Evolutionary conservation across 2,113 vertebrate genomes (phyloP).

Genomic region (Peromyscus leucopus): DNA sequence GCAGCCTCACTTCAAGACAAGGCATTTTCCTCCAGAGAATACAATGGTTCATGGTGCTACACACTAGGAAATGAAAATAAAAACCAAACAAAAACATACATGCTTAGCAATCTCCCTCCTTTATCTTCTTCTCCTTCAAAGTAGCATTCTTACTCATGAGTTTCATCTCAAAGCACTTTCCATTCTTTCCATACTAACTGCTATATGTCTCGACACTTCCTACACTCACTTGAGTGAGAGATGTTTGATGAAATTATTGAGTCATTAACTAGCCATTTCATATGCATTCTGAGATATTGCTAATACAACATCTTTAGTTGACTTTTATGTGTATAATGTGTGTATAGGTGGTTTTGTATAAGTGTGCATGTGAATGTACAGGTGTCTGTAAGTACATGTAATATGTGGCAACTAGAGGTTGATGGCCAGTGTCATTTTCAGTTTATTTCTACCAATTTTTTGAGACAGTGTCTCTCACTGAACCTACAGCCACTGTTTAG

Average conservation of each 20-base stretch:
- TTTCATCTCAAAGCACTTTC: neutral
- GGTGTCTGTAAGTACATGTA: neutral
- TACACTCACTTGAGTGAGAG: neutral
- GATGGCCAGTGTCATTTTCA: neutral
- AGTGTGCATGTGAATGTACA: neutral
- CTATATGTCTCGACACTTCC: neutral
- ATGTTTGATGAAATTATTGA: slow-evolving; percentile 23
- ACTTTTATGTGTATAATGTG: neutral
- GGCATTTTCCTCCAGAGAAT: neutral
- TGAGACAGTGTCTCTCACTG: neutral
- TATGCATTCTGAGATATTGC: neutral
- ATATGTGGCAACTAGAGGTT: neutral
- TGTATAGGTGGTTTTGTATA: too few species aligned
- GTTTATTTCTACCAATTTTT: neutral
- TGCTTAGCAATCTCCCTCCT: neutral
- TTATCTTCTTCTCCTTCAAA: neutral
- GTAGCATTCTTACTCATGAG: neutral
- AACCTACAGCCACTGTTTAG: neutral
- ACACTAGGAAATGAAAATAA: neutral
- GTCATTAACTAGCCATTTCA: neutral
- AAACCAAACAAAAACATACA: neutral
- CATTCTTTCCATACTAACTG: neutral
- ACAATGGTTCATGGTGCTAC: neutral
- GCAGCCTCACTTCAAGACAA: neutral
- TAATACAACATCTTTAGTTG: neutral